Conservation (phyloP, 1,140 invertebrate species). For the Capitella teleta region DNA sequence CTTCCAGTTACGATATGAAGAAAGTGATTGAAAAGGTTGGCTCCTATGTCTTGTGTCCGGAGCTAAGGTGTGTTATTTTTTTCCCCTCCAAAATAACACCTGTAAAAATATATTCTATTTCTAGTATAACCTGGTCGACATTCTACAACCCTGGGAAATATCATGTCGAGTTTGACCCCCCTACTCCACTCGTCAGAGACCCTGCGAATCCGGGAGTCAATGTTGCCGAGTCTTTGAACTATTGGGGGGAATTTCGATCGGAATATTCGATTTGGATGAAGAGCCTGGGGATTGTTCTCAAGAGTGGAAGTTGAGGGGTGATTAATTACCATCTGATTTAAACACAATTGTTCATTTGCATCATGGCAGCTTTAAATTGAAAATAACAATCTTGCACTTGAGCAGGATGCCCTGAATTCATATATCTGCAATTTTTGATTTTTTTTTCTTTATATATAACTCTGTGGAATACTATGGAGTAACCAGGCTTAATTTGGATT, state of each 20-base stretch:
- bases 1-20: constrained; percentile 5
- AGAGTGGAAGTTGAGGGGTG: too few relatives aligned
- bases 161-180: constrained; percentile 11
- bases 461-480: too few relatives aligned
- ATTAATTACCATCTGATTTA: too few relatives aligned
- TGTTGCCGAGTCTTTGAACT: constrained; percentile 10
- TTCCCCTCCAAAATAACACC: neutral
- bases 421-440: too few relatives aligned
- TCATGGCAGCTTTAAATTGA: too few relatives aligned
- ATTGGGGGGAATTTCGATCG: constrained; percentile 13
- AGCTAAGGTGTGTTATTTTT: constrained; percentile 4
- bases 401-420: too few relatives aligned
- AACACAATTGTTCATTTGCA: too few relatives aligned
- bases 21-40: neutral
- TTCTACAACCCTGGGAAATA: constrained; percentile 9
- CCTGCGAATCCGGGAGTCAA: constrained; percentile 13
- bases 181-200: constrained; percentile 12
- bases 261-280: constrained; percentile 9
- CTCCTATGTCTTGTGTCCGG: constrained; percentile 3
- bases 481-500: too few relatives aligned
- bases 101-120: neutral
- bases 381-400: too few relatives aligned
- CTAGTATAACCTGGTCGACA: constrained; percentile 7
- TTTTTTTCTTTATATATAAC: too few relatives aligned
- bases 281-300: neutral